Evolutionary conservation across 2,113 vertebrate genomes (phyloP).

Genomic region (Oenanthe melanoleuca): DNA sequence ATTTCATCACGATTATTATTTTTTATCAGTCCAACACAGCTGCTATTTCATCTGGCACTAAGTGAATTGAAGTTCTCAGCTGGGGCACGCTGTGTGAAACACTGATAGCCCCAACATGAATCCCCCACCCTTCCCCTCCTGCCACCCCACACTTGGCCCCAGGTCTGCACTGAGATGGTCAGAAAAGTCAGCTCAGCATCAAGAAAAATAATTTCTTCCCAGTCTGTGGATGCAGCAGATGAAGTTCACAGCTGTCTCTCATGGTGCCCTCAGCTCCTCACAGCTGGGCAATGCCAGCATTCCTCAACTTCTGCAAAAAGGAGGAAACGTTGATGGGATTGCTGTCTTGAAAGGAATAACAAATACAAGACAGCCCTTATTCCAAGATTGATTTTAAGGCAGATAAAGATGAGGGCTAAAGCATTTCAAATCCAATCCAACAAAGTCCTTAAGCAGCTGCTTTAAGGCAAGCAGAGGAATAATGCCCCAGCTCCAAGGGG

Average conservation of each 20-base stretch:
- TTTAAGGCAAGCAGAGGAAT: slow-evolving; percentile 51
- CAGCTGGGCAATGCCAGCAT: fast-evolving
- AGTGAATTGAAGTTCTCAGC: slow-evolving; percentile 67
- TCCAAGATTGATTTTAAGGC: slow-evolving; percentile 31
- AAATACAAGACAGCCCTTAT: background rate
- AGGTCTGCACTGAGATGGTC: background rate
- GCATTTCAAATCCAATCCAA: slow-evolving; percentile 53
- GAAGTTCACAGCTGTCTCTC: background rate
- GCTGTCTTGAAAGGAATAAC: background rate
- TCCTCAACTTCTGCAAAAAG: background rate
- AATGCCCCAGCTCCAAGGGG: background rate
- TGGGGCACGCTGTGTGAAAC: slow-evolving; percentile 24
- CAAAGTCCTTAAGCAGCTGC: slow-evolving; percentile 42
- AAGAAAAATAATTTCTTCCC: background rate
- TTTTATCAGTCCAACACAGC: slow-evolving; percentile 32
- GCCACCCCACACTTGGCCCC: background rate
- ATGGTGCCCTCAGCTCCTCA: background rate
- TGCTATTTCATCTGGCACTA: slow-evolving; percentile 56
- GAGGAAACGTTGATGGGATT: background rate
- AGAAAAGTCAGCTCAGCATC: slow-evolving; percentile 27
- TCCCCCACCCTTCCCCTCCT: slow-evolving; percentile 6
- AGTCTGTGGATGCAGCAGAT: background rate
- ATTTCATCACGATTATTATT: background rate
- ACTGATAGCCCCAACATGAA: background rate
- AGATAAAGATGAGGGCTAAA: slow-evolving; percentile 31